Base-by-base conservation (phyloP, 2,888 invertebrate species). In the Didymodactylos carnosus region DNA sequence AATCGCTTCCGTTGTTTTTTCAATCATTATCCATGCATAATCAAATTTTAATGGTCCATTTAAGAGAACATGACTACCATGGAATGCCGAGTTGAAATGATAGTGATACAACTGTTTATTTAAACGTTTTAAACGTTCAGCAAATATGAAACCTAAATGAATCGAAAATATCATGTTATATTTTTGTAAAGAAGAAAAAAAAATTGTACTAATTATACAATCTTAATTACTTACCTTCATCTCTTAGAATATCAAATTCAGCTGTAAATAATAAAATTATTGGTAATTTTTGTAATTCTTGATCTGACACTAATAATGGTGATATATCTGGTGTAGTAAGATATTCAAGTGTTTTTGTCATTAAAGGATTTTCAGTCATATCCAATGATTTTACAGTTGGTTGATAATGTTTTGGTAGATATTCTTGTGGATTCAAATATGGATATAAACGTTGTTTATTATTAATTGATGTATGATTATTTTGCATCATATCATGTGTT, bases 91-190 rank as follows among this genome's bases (percentile, higher is more conserved):
- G n/a, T 72, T 69, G 69, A 62, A 72, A 62, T 72, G 72, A 62
- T 62, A 35, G 16, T 72, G 72, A 19, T 62, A 39, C n/a, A 72
- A 41, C 23, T 69, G 53, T 69, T 72, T 72, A 0, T 46, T 46
- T 39, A 72, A 16, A 39, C 69, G 16, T 62, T 69, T 62, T 27
- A 72, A 35, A 11, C 72, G 46, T 16, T 23, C 43, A 13, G 72
- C 72, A 43, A 62, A 72, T n/a, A 72, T 72, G 39, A 72, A 72
- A 7, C 72, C n/a, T n/a, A n/a, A n/a, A n/a, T n/a, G n/a, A n/a
- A n/a, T n/a, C n/a, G n/a, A n/a, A n/a, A n/a, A n/a, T n/a, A n/a
- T n/a, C n/a, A n/a, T n/a, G n/a, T n/a, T n/a, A n/a, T n/a, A n/a
- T n/a, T n/a, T n/a, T n/a, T n/a, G n/a, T n/a, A n/a, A n/a, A n/a